A percentile compares a stretch with the other conserved stretches of the same genome.
Conservation (phyloP, 2,797 vertebrate genomes). For the Rhinogobio ventralis region DNA sequence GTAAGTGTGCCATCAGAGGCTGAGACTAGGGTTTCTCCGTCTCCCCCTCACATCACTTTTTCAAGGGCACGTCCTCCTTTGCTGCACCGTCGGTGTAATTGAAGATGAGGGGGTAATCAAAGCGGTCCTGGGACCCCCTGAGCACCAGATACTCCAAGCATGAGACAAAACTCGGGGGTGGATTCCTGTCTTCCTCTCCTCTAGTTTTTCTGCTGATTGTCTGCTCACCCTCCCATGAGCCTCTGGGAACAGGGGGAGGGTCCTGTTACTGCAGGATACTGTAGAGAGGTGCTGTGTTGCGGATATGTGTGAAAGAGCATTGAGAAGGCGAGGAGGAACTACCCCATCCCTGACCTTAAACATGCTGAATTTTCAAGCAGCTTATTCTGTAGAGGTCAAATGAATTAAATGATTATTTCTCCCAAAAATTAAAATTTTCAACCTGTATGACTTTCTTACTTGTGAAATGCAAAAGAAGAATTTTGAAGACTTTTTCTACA, state of each 20-base stretch:
- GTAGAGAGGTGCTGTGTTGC: conserved; percentile 47
- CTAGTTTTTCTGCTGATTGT: conserved; percentile 22
- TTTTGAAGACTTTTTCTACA: no score
- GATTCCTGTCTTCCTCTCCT: conserved; percentile 35
- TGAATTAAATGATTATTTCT: neutral
- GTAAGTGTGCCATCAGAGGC: neutral
- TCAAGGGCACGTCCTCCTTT: conserved; percentile 56
- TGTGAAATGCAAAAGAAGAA: neutral
- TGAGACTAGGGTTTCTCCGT: conserved; percentile 31
- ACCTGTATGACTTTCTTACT: neutral
- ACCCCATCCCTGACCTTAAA: conserved; percentile 3
- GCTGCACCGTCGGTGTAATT: conserved; percentile 39
- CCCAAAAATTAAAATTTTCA: neutral
- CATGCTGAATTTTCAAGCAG: neutral
- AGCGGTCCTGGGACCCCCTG: conserved; percentile 54
- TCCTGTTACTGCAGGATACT: conserved; percentile 56
- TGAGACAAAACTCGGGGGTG: conserved; percentile 33
- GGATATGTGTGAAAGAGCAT: conserved; percentile 13
- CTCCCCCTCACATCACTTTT: conserved; percentile 12
- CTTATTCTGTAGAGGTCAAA: neutral
- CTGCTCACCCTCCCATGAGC: conserved; percentile 14
- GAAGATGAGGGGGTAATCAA: conserved; percentile 53
- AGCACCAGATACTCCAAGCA: conserved; percentile 18
- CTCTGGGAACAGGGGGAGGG: neutral
- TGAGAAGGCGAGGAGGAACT: neutral